Evolutionary conservation across 2,797 vertebrate species (phyloP).

Genomic region (Crax fasciolata): DNA sequence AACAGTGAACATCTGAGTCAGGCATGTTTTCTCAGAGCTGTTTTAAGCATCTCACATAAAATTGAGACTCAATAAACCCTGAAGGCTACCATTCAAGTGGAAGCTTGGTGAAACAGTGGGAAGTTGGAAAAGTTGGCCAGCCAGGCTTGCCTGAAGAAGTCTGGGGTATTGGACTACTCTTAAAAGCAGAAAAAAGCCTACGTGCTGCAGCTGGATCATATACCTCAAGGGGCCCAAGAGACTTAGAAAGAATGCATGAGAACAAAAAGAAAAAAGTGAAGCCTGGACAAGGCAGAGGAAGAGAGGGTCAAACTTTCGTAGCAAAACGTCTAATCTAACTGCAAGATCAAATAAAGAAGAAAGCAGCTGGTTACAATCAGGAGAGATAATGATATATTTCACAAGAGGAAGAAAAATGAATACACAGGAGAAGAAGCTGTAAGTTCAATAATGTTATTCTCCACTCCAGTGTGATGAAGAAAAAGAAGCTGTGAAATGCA

Average conservation of each 20-base stretch:
- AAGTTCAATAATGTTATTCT: neutral
- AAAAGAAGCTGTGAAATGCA: slow-evolving; percentile 11
- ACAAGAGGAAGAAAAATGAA: neutral
- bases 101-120: neutral
- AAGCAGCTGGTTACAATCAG: neutral
- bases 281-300: neutral
- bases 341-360: neutral
- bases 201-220: neutral
- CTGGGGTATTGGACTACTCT: neutral
- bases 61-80: neutral
- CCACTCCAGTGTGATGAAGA: neutral
- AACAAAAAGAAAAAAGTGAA: neutral
- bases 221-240: neutral
- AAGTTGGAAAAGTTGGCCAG: slow-evolving; percentile 11
- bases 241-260: neutral
- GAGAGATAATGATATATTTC: neutral
- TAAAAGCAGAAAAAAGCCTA: slow-evolving; percentile 39
- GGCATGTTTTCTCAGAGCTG: neutral
- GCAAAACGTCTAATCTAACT: neutral
- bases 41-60: neutral
- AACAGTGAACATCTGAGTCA: neutral
- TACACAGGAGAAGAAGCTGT: neutral
- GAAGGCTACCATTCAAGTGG: neutral
- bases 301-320: neutral
- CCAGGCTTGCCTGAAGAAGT: slow-evolving; percentile 7